Evolutionary conservation across 2,113 vertebrate species (phyloP).

Genomic region (Phalacrocorax pelagicus): DNA sequence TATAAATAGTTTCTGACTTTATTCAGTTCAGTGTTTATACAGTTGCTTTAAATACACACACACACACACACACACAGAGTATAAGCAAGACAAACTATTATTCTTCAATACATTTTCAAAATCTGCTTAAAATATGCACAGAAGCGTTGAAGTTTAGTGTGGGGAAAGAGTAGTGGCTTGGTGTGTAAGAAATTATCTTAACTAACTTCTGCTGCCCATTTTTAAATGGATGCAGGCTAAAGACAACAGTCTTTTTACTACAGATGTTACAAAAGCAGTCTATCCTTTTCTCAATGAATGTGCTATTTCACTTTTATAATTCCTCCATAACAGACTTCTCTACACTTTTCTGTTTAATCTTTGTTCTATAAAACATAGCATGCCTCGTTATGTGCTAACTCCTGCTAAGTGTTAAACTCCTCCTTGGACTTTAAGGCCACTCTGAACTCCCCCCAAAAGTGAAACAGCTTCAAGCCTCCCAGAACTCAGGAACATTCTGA

Average conservation of each 20-base stretch:
- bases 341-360: background rate
- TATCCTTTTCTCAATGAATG: background rate
- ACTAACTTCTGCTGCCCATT: background rate
- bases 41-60: constrained; percentile 47
- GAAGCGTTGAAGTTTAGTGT: constrained; percentile 2
- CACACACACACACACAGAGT: background rate
- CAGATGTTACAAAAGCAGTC: background rate
- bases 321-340: background rate
- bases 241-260: background rate
- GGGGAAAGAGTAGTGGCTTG: background rate
- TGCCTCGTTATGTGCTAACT: background rate
- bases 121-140: constrained; percentile 27
- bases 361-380: background rate
- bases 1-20: constrained; percentile 51
- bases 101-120: constrained; percentile 45
- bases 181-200: background rate
- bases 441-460: background rate
- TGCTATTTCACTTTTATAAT: background rate
- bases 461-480: background rate
- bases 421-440: background rate
- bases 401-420: background rate
- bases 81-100: constrained; percentile 45
- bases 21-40: constrained; percentile 38
- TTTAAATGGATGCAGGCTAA: background rate
- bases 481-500: background rate